Percentiles rank a stretch among this genome's conserved stretches.
These are phyloP conservation scores for Chrysopilus asiliformis DNA, from an alignment of 2,888 invertebrate genomes.

Conservation along the genomic window DNA sequence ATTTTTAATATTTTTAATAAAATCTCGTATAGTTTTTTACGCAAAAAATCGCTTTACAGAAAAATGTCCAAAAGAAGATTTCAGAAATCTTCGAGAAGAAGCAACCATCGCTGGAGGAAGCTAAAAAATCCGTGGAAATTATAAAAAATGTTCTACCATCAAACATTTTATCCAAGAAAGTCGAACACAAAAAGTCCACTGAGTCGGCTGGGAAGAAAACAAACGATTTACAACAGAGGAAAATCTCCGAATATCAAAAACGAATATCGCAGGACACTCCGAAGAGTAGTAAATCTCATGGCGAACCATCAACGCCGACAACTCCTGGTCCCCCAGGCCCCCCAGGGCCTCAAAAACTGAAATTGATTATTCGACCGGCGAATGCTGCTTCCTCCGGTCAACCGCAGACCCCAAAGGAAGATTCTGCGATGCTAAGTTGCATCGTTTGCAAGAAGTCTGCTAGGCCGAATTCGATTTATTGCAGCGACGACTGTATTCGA, in stretches of 20 bases:
- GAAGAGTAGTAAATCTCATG: background rate
- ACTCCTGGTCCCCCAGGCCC: background rate
- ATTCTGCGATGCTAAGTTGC: conserved; percentile 34
- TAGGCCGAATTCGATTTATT: conserved; percentile 74
- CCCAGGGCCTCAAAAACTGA: background rate
- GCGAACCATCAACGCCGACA: background rate
- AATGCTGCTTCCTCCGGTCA: background rate
- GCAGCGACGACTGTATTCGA: conserved; percentile 75
- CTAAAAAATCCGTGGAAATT: background rate
- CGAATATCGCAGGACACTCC: background rate
- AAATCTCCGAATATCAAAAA: conserved; percentile 4
- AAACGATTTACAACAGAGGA: background rate
- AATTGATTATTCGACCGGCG: background rate
- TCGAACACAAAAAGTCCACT: background rate
- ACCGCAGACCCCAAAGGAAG: conserved; percentile 14
- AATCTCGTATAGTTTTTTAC: conserved; percentile 1
- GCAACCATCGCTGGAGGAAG: conserved; percentile 1
- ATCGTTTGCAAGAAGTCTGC: conserved; percentile 67
- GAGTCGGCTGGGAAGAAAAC: background rate
- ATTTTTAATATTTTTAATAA: conserved; percentile 7
- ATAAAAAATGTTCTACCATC: background rate
- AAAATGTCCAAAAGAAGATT: conserved; percentile 14
- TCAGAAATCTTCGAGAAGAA: conserved; percentile 11
- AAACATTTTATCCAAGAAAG: background rate
- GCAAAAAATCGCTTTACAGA: conserved; percentile 4